These are phyloP conservation scores for Cryptophagus acutangulus DNA, from an alignment of 2,888 invertebrate species.

Conservation along the genomic window DNA sequence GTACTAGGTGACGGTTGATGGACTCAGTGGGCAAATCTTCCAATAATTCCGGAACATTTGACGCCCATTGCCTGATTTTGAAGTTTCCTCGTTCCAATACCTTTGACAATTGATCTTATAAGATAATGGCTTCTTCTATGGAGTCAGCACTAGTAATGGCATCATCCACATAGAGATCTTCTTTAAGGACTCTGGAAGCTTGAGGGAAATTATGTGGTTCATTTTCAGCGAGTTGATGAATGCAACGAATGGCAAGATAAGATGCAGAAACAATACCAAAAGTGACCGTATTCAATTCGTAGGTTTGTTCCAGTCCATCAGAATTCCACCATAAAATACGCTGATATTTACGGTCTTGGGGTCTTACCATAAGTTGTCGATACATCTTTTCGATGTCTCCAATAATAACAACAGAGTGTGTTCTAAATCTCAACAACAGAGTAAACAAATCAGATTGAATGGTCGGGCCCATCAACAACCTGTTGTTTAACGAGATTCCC, in stretches of 20 bases:
- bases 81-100: too few species aligned
- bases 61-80: too few species aligned
- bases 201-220: background rate
- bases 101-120: too few species aligned
- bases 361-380: background rate
- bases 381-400: conserved; percentile 5
- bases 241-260: conserved; percentile 5
- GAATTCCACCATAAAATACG: background rate
- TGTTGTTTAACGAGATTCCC: background rate
- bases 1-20: too few species aligned
- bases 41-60: too few species aligned
- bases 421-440: background rate
- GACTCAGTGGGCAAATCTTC: too few species aligned
- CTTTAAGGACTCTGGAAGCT: conserved; percentile 1
- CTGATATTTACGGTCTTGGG: background rate
- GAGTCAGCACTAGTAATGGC: conserved; percentile 12
- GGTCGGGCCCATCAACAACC: background rate
- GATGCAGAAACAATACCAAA: conserved; percentile 8
- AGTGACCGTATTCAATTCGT: conserved; percentile 6
- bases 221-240: conserved; percentile 4
- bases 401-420: background rate
- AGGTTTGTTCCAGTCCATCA: background rate
- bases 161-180: conserved; percentile 16
- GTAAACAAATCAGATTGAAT: conserved; percentile 2
- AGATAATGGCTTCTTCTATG: background rate